These are phyloP conservation scores for Caracal caracal DNA, from an alignment of 2,113 vertebrate species.

Conservation along the genomic window DNA sequence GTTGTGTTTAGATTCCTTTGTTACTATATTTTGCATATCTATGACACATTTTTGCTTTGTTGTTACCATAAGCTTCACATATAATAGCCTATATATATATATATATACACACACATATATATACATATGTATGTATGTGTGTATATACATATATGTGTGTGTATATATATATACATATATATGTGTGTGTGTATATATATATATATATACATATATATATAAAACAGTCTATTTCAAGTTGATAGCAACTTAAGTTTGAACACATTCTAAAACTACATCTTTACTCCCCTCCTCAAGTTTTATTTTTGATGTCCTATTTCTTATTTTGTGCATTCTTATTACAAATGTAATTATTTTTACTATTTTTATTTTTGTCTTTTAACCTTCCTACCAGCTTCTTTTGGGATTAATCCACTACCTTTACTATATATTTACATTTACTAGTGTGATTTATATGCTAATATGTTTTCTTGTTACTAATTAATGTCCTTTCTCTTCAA, in stretches of 20 bases:
- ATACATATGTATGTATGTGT: no score
- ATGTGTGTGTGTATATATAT: no score
- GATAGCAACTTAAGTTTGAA: background rate
- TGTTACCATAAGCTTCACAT: background rate
- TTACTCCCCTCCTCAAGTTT: background rate
- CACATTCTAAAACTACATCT: background rate
- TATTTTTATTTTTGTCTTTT: background rate
- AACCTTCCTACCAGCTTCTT: background rate
- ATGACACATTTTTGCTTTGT: background rate
- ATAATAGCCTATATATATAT: background rate
- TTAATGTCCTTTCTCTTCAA: background rate
- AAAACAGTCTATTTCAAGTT: background rate
- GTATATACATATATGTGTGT: no score
- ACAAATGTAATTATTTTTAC: background rate
- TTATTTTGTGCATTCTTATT: background rate
- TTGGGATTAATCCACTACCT: background rate
- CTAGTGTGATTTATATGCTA: background rate
- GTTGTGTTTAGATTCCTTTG: background rate
- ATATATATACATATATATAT: background rate
- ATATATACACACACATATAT: no score
- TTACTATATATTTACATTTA: background rate
- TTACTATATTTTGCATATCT: background rate
- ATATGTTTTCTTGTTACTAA: background rate
- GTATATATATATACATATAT: rapidly evolving
- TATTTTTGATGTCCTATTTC: background rate